Conservation (phyloP, 2,113 vertebrate species). For the Albula glossodonta region DNA sequence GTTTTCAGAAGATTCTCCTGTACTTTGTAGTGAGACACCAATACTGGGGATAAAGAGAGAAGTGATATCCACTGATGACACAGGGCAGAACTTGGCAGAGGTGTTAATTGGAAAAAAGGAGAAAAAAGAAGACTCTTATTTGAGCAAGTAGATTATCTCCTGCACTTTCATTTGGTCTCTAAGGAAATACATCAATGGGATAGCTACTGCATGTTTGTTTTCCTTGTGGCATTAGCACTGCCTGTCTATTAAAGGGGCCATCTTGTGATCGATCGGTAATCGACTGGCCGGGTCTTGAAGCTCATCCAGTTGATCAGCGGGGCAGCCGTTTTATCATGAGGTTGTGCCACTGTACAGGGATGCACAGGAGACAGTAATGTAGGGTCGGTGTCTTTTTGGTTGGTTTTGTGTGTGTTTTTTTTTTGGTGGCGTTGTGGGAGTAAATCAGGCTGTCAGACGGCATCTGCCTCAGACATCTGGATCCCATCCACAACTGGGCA, state of each 20-base stretch:
- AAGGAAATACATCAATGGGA: background rate
- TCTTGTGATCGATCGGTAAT: background rate
- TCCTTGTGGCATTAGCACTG: background rate
- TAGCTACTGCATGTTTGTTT: background rate
- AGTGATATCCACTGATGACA: background rate
- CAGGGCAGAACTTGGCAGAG: background rate
- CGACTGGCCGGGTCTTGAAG: background rate
- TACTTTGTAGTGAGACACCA: background rate
- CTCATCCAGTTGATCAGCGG: background rate
- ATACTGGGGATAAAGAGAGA: background rate
- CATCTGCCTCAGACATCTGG: conserved; percentile 40
- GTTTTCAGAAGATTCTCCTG: background rate
- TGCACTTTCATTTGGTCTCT: background rate
- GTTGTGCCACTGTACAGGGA: background rate
- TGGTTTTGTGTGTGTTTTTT: background rate
- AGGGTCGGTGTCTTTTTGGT: too few species aligned
- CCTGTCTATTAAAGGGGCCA: background rate
- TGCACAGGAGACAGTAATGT: background rate
- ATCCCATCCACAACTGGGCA: background rate
- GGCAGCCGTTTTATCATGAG: background rate
- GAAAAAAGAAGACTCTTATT: background rate
- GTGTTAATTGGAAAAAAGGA: background rate
- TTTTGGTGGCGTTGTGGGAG: background rate
- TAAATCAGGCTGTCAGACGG: background rate
- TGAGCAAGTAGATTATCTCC: background rate